Evolutionary conservation across 2,113 vertebrate species (phyloP), one percentile per base, ranked within the genome.

Genomic region (Macrotis lagotis): DNA sequence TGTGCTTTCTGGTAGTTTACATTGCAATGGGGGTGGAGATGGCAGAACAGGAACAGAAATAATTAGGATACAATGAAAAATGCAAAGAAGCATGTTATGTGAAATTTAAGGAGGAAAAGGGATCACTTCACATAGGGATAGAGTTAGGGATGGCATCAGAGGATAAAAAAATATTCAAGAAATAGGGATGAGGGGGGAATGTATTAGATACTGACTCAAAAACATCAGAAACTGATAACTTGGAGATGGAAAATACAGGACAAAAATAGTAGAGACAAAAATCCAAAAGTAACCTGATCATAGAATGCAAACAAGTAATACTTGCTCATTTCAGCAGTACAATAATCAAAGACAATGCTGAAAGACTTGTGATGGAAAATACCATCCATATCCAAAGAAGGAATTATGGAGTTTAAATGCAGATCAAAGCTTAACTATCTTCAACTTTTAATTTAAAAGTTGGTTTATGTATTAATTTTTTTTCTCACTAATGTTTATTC

Each of bases 271-370:
- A 66, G 31, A 12, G 11, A 37, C 59, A 66, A 37, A 66, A 50
- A 10, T 90, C 47, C 48, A 48, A 48, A 14, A 49, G 25, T 50
- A 49, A 48, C 12, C 48, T 50, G 47, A 48, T 90, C 48, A 90
- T 90, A 26, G 89, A 48, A 96, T 96, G 97, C 83, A 95, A 92
- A 93, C 96, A 93, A 95, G 90, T n/a, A n/a, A n/a, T n/a, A n/a
- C n/a, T n/a, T n/a, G n/a, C n/a, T n/a, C n/a, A n/a, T n/a, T n/a
- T n/a, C n/a, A n/a, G n/a, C n/a, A n/a, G n/a, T n/a, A n/a, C n/a
- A n/a, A n/a, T n/a, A n/a, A n/a, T n/a, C n/a, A n/a, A n/a, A n/a
- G n/a, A n/a, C n/a, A n/a, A n/a, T n/a, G n/a, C n/a, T n/a, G n/a
- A n/a, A n/a, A n/a, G n/a, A n/a, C n/a, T n/a, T n/a, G n/a, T n/a